phyloP scores from a whole-genome alignment of 2,113 vertebrate genomes.

The Hiodon tergisus region DNA sequence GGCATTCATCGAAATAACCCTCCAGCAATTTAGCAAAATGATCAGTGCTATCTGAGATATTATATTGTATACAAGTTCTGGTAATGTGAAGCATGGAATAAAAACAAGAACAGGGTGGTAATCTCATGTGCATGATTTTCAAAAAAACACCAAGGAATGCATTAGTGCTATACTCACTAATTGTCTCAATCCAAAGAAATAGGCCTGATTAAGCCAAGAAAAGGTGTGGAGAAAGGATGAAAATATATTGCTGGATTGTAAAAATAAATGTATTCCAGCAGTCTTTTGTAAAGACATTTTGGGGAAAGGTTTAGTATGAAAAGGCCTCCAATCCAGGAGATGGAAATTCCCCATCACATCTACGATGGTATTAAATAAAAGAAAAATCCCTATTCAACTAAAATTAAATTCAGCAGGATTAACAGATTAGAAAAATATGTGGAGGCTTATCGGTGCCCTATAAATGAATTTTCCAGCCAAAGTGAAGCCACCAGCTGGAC shows the following conservation, averaged over 20 bases:
- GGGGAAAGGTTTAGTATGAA: constrained; percentile 13
- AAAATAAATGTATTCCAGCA: constrained; percentile 5
- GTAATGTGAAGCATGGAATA: no score
- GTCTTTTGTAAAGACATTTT: constrained; percentile 15
- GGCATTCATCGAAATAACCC: background rate
- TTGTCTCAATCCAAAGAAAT: no score
- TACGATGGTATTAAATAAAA: constrained; percentile 5
- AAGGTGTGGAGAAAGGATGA: background rate
- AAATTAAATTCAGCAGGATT: constrained; percentile 9
- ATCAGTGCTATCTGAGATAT: no score
- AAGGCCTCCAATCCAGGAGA: background rate
- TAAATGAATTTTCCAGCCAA: background rate
- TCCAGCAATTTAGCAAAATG: background rate
- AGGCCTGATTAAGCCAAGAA: no score
- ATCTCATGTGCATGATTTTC: no score
- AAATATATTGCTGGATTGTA: background rate
- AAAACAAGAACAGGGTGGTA: no score
- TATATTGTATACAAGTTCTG: no score
- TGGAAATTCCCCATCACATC: background rate
- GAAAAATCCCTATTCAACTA: background rate
- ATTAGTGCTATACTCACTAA: background rate
- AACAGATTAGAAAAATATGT: background rate
- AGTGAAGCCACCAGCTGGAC: background rate
- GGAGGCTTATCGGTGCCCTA: background rate
- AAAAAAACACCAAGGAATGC: background rate